A percentile compares a stretch with the other conserved stretches of the same genome.
These are phyloP conservation scores for Rattus rattus DNA, from an alignment of 2,113 vertebrate species.

Conservation along the genomic window DNA sequence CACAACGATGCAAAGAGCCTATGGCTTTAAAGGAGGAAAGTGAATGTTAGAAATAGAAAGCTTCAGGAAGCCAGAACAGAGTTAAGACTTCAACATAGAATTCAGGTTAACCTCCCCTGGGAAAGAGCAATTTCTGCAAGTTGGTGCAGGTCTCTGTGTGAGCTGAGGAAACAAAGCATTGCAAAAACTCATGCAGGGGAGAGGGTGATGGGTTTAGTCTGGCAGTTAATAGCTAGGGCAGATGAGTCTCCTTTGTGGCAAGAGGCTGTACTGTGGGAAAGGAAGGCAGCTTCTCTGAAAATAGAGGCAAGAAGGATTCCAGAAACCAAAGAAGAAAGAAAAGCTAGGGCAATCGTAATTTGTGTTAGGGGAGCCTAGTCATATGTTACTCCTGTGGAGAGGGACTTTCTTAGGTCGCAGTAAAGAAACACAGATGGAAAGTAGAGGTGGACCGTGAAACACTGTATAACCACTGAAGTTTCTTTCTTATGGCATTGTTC, in stretches of 20 bases:
- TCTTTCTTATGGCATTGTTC: slow-evolving; percentile 36
- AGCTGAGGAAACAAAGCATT: slow-evolving; percentile 26
- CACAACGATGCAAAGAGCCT: background rate
- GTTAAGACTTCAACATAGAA: slow-evolving; percentile 25
- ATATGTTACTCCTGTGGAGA: slow-evolving; percentile 7
- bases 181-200: background rate
- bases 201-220: slow-evolving; percentile 58
- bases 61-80: background rate
- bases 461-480: background rate
- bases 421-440: slow-evolving; percentile 52
- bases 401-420: slow-evolving; percentile 12
- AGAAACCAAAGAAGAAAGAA: slow-evolving; percentile 49
- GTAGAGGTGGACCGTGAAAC: slow-evolving; percentile 25
- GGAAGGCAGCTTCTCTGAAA: slow-evolving; percentile 42
- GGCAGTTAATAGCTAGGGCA: background rate
- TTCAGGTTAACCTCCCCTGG: slow-evolving; percentile 14
- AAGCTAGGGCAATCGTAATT: slow-evolving; percentile 46
- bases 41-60: background rate
- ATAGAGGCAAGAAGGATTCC: slow-evolving; percentile 42
- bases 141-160: slow-evolving; percentile 48
- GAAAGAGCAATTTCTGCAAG: slow-evolving; percentile 52
- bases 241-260: slow-evolving; percentile 43
- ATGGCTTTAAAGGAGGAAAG: background rate
- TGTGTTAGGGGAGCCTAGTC: slow-evolving; percentile 41
- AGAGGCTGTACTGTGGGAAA: slow-evolving; percentile 56